Percentiles rank a stretch among this genome's conserved stretches.
phyloP scores from a whole-genome alignment of 2,888 invertebrate genomes.

The Chironomus riparius region DNA sequence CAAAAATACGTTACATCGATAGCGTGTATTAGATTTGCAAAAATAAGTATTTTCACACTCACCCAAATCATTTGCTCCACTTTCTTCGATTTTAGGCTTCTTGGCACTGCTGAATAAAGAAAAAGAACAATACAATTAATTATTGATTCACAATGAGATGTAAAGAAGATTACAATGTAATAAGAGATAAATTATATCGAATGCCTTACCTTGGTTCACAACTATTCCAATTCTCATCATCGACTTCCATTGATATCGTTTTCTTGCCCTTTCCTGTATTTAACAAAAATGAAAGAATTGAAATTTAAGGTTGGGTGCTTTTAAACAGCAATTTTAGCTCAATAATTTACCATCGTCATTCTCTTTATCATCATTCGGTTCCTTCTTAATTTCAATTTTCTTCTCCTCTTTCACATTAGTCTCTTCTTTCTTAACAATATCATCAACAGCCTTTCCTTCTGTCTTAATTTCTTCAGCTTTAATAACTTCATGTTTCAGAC shows the following conservation, averaged over 20 bases:
- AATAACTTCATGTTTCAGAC: constrained; percentile 12
- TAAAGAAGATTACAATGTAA: too few relatives aligned
- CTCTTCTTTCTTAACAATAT: neutral
- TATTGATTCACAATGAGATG: neutral
- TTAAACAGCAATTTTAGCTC: neutral
- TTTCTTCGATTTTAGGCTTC: constrained; percentile 16
- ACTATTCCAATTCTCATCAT: constrained; percentile 43
- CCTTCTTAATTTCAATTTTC: constrained; percentile 50
- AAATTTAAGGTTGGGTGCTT: neutral
- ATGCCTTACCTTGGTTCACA: constrained; percentile 10
- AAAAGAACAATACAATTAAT: neutral
- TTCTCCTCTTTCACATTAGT: constrained; percentile 36
- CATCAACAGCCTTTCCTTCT: neutral
- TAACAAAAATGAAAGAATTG: neutral
- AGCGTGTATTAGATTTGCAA: neutral
- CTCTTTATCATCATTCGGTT: constrained; percentile 47
- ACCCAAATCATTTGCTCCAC: constrained; percentile 11
- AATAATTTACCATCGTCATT: constrained; percentile 15
- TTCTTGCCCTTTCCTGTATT: constrained; percentile 41
- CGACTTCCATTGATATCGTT: constrained; percentile 46
- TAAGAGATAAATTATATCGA: too few relatives aligned
- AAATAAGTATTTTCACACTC: neutral
- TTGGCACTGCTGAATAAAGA: constrained; percentile 16
- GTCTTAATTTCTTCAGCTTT: constrained; percentile 10
- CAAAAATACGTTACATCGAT: neutral